Evolutionary conservation across 2,797 vertebrate species (phyloP).

Genomic region (Argyrosomus regius): DNA sequence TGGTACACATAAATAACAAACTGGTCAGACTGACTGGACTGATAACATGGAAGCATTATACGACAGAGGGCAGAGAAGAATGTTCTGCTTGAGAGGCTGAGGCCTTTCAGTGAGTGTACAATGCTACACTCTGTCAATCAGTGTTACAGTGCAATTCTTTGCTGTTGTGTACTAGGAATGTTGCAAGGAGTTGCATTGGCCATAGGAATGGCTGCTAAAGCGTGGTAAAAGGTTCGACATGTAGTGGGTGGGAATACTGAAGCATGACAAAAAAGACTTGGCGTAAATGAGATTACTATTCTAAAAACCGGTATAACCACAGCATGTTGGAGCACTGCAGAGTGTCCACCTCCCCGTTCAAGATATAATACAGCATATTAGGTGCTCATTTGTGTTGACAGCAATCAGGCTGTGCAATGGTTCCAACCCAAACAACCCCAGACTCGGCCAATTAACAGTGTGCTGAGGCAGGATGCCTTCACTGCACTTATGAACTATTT

Average conservation of each 20-base stretch:
- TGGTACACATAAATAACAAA: conserved; percentile 70
- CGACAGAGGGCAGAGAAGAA: conserved; percentile 42
- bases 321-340: background rate
- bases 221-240: conserved; percentile 4
- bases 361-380: conserved; percentile 52
- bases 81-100: conserved; percentile 53
- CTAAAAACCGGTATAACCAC: conserved; percentile 18
- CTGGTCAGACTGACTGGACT: conserved; percentile 54
- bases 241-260: conserved; percentile 42
- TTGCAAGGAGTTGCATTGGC: conserved; percentile 30
- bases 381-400: conserved; percentile 67
- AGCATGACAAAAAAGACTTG: conserved; percentile 2
- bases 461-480: conserved; percentile 46
- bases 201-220: conserved; percentile 28
- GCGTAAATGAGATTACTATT: conserved; percentile 19
- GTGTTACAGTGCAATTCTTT: background rate
- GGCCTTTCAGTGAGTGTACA: conserved; percentile 45
- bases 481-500: conserved; percentile 48
- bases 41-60: conserved; percentile 53
- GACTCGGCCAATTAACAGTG: conserved; percentile 59
- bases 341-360: conserved; percentile 28
- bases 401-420: conserved; percentile 47
- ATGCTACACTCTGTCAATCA: conserved; percentile 56
- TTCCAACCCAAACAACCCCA: conserved; percentile 47
- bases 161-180: conserved; percentile 30